Percentiles rank a stretch among this genome's conserved stretches.
Conservation (phyloP, 2,797 vertebrate genomes). For the Phyllotis vaccarum region DNA sequence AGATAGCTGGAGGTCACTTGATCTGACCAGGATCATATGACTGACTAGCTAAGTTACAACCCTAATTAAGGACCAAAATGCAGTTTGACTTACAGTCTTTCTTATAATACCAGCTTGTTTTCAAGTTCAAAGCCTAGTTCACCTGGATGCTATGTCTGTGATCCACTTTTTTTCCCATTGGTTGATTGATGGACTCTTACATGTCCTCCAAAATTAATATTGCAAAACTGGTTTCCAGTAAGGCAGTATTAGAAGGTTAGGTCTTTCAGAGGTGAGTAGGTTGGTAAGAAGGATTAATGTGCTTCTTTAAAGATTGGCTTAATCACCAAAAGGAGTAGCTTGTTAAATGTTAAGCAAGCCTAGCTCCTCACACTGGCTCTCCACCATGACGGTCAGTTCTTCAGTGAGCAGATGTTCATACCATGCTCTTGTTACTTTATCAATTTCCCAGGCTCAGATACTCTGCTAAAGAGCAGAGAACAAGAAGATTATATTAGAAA, state of each 20-base stretch:
- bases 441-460: neutral
- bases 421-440: neutral
- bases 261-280: neutral
- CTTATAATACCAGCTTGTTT: neutral
- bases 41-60: neutral
- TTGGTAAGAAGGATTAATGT: neutral
- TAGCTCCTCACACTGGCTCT: neutral
- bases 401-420: neutral
- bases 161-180: neutral
- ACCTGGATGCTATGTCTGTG: neutral
- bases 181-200: neutral
- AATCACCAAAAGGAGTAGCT: neutral
- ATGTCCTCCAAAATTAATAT: neutral
- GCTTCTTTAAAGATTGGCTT: neutral
- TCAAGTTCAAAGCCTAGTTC: slow-evolving; percentile 25
- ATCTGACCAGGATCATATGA: neutral
- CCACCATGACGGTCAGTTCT: neutral
- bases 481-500: no score
- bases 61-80: slow-evolving; percentile 1
- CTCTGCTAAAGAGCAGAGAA: neutral
- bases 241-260: neutral
- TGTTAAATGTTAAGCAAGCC: neutral
- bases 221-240: neutral
- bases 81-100: slow-evolving; percentile 15
- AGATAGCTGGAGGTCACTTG: neutral